Evolutionary conservation across 1,140 invertebrate genomes (phyloP).

Genomic region (Globodera ellingtonae): DNA sequence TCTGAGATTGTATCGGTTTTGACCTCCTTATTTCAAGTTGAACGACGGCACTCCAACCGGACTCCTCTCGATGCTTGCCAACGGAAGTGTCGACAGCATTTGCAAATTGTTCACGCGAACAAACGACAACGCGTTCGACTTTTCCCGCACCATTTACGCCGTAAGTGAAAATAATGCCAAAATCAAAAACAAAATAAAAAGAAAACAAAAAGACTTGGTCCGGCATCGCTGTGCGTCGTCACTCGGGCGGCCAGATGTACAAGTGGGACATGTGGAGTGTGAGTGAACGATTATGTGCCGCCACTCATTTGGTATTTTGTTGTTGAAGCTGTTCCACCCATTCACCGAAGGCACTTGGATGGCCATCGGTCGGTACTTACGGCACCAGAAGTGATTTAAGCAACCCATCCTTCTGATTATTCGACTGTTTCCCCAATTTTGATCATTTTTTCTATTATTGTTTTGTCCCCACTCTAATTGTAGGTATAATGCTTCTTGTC

Average conservation of each 20-base stretch:
- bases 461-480: neutral
- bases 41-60: neutral
- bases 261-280: conserved; percentile 2
- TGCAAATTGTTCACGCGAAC: conserved; percentile 15
- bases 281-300: neutral
- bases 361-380: conserved; percentile 1
- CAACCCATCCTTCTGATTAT: neutral
- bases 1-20: too few relatives aligned
- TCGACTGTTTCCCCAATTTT: neutral
- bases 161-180: neutral
- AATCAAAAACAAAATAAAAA: neutral
- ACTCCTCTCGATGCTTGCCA: neutral
- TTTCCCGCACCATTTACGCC: neutral
- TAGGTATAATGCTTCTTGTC: neutral
- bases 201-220: conserved; percentile 1
- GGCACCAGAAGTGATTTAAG: too few relatives aligned
- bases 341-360: neutral
- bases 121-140: neutral
- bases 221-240: neutral
- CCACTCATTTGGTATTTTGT: neutral
- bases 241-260: conserved; percentile 1
- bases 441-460: neutral
- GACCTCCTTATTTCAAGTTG: neutral
- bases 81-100: conserved; percentile 1
- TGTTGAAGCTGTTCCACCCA: conserved; percentile 1